Evolutionary conservation across 2,888 invertebrate species (phyloP).

Genomic region (Drosophila eohydei): DNA sequence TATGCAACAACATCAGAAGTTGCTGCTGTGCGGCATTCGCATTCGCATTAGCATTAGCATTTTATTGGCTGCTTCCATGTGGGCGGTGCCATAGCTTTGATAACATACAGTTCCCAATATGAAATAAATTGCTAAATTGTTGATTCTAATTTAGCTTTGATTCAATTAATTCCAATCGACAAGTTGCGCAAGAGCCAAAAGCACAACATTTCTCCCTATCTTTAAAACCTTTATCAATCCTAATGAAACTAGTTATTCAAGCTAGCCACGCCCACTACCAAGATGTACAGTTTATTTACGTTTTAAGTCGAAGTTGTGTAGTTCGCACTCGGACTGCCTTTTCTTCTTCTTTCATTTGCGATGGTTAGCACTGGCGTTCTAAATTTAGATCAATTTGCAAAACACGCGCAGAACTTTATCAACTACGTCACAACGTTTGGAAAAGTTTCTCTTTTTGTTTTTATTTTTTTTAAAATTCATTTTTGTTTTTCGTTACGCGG

Average conservation of each 20-base stretch:
- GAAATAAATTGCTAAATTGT: slow-evolving; percentile 39
- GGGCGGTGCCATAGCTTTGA: slow-evolving; percentile 13
- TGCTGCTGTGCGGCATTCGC: slow-evolving; percentile 25
- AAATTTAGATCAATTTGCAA: slow-evolving; percentile 55
- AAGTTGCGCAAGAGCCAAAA: slow-evolving; percentile 38
- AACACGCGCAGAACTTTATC: slow-evolving; percentile 44
- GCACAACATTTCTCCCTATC: neutral
- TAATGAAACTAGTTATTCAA: slow-evolving; percentile 25
- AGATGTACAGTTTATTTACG: slow-evolving; percentile 6
- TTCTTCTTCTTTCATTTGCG: slow-evolving; percentile 4
- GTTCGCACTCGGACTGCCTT: slow-evolving; percentile 37
- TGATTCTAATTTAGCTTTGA: slow-evolving; percentile 39
- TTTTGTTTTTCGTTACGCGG: slow-evolving; percentile 16
- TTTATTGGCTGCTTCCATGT: slow-evolving; percentile 24
- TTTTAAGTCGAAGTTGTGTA: slow-evolving; percentile 2
- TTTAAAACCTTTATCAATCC: slow-evolving; percentile 3
- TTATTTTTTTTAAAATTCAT: slow-evolving; percentile 4
- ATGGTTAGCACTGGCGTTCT: slow-evolving; percentile 30
- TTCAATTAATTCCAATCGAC: slow-evolving; percentile 56
- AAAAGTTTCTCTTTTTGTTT: slow-evolving; percentile 16
- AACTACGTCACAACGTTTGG: slow-evolving; percentile 48
- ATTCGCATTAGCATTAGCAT: slow-evolving; percentile 16
- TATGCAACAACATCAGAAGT: slow-evolving; percentile 53
- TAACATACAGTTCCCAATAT: slow-evolving; percentile 15
- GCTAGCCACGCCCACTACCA: slow-evolving; percentile 32